Evolutionary conservation across 2,888 invertebrate species (phyloP).

Genomic region (Chrysolina oricalcia): DNA sequence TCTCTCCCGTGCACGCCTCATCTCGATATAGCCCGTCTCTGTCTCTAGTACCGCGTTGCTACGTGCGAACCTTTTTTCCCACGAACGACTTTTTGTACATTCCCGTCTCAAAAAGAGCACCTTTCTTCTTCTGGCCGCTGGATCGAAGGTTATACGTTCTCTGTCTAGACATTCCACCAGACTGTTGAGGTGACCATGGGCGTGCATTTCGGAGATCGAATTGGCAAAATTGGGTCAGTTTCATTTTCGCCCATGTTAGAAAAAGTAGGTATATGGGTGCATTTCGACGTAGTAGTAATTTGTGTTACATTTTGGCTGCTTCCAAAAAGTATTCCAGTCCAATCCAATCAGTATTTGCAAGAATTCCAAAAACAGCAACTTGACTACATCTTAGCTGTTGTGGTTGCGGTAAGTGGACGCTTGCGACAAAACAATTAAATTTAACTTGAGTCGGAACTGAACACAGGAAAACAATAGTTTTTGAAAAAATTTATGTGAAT

Average conservation of each 20-base stretch:
- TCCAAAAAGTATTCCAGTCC: too few relatives aligned
- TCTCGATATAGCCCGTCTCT: slow-evolving; percentile 32
- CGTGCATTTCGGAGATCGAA: slow-evolving; percentile 32
- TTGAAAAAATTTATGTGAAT: too few relatives aligned
- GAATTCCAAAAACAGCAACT: too few relatives aligned
- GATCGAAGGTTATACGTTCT: slow-evolving; percentile 59
- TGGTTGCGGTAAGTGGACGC: too few relatives aligned
- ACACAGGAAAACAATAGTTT: too few relatives aligned
- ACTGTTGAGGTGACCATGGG: slow-evolving; percentile 54
- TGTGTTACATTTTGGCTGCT: too few relatives aligned
- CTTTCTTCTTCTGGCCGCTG: slow-evolving; percentile 57
- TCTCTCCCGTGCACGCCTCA: slow-evolving; percentile 25
- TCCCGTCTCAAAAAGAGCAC: slow-evolving; percentile 52
- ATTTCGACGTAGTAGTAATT: too few relatives aligned
- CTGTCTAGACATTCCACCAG: slow-evolving; percentile 68
- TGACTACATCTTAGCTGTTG: too few relatives aligned
- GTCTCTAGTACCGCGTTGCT: slow-evolving; percentile 50
- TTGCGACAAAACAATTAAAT: too few relatives aligned
- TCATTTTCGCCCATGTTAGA: neutral
- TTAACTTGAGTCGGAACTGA: too few relatives aligned
- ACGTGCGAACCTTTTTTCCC: slow-evolving; percentile 70
- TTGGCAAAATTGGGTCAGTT: slow-evolving; percentile 1
- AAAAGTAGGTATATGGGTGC: neutral
- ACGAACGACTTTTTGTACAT: slow-evolving; percentile 70
- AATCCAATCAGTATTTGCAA: too few relatives aligned